A percentile compares a stretch with the other conserved stretches of the same genome.
phyloP scores from a whole-genome alignment of 2,113 vertebrate genomes.

The Austrofundulus limnaeus region DNA sequence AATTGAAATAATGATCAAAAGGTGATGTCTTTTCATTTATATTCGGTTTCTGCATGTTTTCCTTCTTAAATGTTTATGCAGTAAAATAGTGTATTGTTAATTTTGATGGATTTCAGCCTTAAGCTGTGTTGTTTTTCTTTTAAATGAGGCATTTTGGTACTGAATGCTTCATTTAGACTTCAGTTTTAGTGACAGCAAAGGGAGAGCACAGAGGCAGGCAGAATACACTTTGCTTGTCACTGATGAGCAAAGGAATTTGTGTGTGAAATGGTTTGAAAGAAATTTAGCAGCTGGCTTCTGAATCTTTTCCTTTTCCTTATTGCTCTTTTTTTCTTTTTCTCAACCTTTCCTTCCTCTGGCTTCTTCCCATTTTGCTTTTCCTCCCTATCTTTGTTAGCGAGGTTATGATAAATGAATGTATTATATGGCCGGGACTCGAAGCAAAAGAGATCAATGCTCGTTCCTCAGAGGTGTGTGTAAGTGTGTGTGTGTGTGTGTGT shows the following conservation, averaged over 20 bases:
- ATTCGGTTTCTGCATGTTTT: background rate
- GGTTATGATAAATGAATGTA: conserved; percentile 65
- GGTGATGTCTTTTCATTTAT: conserved; percentile 1
- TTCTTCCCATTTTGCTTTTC: conserved; percentile 15
- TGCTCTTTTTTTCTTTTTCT: conserved; percentile 6
- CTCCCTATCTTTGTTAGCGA: conserved; percentile 46
- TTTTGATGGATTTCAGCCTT: background rate
- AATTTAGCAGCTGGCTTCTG: conserved; percentile 58
- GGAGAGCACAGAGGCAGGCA: conserved; percentile 28
- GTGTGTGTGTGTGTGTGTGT: no score
- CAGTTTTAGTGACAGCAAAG: conserved; percentile 8
- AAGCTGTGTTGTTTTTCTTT: background rate
- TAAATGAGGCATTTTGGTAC: conserved; percentile 6
- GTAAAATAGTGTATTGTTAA: background rate
- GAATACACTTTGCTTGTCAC: conserved; percentile 51
- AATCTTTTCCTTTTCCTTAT: conserved; percentile 1
- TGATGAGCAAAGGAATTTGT: conserved; percentile 53
- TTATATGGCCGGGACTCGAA: conserved; percentile 54
- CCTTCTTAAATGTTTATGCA: conserved; percentile 6
- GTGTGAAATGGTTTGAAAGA: conserved; percentile 40
- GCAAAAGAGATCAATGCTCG: conserved; percentile 70
- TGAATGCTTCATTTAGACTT: conserved; percentile 35
- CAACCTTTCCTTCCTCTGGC: conserved; percentile 9
- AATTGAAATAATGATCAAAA: conserved; percentile 20
- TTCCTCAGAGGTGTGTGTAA: conserved; percentile 49